phyloP scores from a whole-genome alignment of 2,113 vertebrate genomes.

The Sinocyclocheilus maitianheensis region DNA sequence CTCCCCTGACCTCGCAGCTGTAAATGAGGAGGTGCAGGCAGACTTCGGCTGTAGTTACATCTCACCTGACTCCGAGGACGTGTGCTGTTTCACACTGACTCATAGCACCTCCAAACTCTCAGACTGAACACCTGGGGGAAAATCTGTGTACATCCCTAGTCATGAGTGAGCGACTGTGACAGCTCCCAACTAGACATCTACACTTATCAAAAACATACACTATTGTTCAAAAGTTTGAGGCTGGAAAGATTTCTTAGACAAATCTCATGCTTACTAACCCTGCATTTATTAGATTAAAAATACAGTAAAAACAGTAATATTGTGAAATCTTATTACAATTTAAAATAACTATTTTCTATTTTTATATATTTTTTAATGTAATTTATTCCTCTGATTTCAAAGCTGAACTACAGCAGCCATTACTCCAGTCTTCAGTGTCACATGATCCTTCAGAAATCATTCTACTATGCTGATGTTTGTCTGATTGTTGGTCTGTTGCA shows the following conservation, averaged over 20 bases:
- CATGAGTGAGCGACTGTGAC: not conserved
- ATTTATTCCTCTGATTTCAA: too few species aligned
- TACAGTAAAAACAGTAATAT: too few species aligned
- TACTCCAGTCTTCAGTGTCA: too few species aligned
- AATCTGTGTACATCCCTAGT: not conserved
- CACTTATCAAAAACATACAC: not conserved
- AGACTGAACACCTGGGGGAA: not conserved
- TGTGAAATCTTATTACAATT: too few species aligned
- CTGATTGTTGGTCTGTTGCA: too few species aligned
- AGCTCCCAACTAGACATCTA: not conserved
- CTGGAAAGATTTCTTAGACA: not conserved
- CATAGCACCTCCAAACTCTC: not conserved
- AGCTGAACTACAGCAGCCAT: too few species aligned
- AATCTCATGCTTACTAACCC: not conserved
- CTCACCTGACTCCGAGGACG: not conserved
- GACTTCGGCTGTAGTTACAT: conserved; percentile 20
- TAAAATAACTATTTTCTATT: too few species aligned
- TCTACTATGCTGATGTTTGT: too few species aligned
- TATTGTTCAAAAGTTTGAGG: not conserved
- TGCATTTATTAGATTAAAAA: not conserved
- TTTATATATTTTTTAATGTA: too few species aligned
- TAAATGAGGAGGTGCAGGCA: conserved; percentile 7
- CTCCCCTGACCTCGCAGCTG: conserved; percentile 19
- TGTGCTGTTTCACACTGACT: not conserved
- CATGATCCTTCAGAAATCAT: too few species aligned